Base-by-base conservation (phyloP, 1,140 invertebrate species). In the Euwallacea similis region DNA sequence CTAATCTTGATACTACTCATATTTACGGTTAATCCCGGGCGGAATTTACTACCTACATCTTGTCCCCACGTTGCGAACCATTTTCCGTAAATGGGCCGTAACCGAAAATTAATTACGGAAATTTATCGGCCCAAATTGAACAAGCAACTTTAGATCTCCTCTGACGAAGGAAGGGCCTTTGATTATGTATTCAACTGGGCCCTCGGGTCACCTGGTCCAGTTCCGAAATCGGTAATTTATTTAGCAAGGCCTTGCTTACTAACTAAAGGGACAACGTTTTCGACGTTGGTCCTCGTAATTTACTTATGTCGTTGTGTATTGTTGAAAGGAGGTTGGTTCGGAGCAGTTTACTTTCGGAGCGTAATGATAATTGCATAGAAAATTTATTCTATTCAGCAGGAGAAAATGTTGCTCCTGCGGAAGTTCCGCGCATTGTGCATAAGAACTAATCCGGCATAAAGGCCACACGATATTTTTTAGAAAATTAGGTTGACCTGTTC, bases 101-200 rank as follows among this genome's bases (percentile, higher is more conserved):
- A 61, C 59, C 42, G n/a, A 59, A 67, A 67, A 67, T 67, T 67
- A 67, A 67, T 67, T 67, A 59, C n/a, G 15, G 10, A 59, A 67
- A 67, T 67, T 67, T 67, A 67, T 67, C 65, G 65, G 53, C 42
- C 54, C 11, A 46, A 67, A 67, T 58, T 47, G 65, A 61, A 42
- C 59, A 61, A 61, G 59, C 41, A 59, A 67, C 53, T 67, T 67
- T 67, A 67, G 59, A 67, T 67, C 65, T 67, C 55, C 44, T 56
- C 55, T 59, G 55, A 58, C 42, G 65, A 15, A 67, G 55, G 65
- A 33, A 33, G 4, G 21, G 42, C 54, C 55, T 67, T 67, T 67
- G 53, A 67, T 67, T 67, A 67, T 67, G 65, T 67, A 67, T 67
- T 67, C 65, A 67, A 13, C 10, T 16, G 7, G 11, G 33, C 54